phyloP scores from a whole-genome alignment of 2,888 invertebrate genomes.

The Nasonia oneida region DNA sequence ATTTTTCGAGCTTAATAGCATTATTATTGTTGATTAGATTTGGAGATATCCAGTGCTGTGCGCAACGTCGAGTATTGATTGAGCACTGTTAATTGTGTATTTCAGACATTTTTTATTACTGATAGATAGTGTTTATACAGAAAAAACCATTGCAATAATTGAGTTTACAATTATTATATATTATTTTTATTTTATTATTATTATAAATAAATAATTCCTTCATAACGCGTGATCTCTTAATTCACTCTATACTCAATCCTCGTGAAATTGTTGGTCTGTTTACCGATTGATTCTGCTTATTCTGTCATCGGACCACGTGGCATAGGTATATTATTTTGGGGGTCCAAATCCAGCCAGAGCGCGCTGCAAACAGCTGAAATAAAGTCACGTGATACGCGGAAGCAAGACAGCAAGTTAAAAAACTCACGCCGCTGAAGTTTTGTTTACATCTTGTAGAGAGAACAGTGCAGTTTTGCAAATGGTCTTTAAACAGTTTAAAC shows the following conservation, averaged over 20 bases:
- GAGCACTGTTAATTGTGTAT: slow-evolving; percentile 17
- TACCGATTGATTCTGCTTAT: too few relatives aligned
- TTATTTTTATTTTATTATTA: slow-evolving; percentile 32
- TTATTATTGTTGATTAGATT: slow-evolving; percentile 36
- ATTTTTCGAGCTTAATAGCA: slow-evolving; percentile 32
- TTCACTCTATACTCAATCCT: too few relatives aligned
- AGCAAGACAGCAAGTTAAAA: too few relatives aligned
- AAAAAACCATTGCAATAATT: slow-evolving; percentile 47
- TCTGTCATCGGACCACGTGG: too few relatives aligned
- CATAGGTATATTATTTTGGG: too few relatives aligned
- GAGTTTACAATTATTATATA: slow-evolving; percentile 52
- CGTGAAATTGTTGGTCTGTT: too few relatives aligned
- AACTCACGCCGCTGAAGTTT: background rate
- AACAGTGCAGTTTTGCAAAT: background rate
- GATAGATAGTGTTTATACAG: slow-evolving; percentile 23
- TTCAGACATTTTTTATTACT: slow-evolving; percentile 44
- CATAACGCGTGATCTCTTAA: too few relatives aligned
- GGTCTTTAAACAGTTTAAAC: background rate
- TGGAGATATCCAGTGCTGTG: slow-evolving; percentile 13
- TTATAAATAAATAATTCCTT: too few relatives aligned
- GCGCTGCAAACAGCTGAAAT: too few relatives aligned
- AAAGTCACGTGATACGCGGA: too few relatives aligned
- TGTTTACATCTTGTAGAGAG: slow-evolving; percentile 26
- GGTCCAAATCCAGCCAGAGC: too few relatives aligned
- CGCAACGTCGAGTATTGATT: slow-evolving; percentile 26